Base-by-base conservation (phyloP, 2,888 invertebrate genomes). In the Rugalucina vietnamica region DNA sequence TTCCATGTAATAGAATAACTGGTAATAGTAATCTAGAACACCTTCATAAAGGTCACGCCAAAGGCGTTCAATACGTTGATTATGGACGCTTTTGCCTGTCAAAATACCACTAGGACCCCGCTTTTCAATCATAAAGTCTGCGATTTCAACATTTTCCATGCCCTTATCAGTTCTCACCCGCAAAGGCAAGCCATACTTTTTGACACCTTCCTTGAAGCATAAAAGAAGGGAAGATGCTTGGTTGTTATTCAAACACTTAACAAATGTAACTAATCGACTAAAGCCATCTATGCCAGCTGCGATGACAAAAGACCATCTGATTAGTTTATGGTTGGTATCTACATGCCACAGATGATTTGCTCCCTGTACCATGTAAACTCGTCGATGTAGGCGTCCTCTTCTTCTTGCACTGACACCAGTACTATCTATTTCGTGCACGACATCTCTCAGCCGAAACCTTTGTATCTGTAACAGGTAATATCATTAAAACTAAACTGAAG, bases 41-140 rank as follows among this genome's bases (percentile, higher is more conserved):
- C 85, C 86, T 37, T 69, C 54, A 80, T 76, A 88, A 1, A 87
- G 83, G 72, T 87, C 82, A 27, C 88, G 49, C 85, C 85, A 88
- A 18, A 86, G 34, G 8, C 88, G 43, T 69, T 86, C 83, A 21
- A 85, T 81, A 0, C 82, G 37, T 37, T 86, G 85, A 75, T 86
- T 84, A 36, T 83, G 79, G 3, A 60, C 49, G 37, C 84, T 84
- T 69, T 80, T 76, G 12, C 84, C 84, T 12, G 84, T 69, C 14
- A 84, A 50, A 10, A 84, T 39, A 39, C 84, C 49, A 21, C 27
- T 54, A 34, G 29, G n/a, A 21, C 81, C 84, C 8, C 81, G 34
- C 21, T 8, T 43, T 75, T 32, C 18, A 10, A 81, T 18, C 79
- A 79, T 79, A 60, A 69, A 79, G 8, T 85, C 81, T 27, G 82